phyloP scores from a whole-genome alignment of 2,888 invertebrate species.

The Megalurothrips usitatus region DNA sequence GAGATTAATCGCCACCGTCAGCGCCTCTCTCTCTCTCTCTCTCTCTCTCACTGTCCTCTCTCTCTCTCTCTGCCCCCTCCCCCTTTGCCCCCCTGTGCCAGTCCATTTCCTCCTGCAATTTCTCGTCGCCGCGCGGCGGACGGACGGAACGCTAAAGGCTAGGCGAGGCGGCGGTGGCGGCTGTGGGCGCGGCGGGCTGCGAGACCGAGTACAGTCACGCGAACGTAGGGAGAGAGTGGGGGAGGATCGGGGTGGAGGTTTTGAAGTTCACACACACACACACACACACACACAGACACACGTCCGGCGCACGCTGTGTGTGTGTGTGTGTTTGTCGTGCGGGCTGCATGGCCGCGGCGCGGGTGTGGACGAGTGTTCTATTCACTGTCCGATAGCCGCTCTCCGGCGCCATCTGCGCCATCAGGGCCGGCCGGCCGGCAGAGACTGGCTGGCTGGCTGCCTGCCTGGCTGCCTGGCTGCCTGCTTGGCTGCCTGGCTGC shows the following conservation, averaged over 20 bases:
- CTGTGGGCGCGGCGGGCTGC: not conserved
- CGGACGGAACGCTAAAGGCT: not conserved
- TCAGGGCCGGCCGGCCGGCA: no score
- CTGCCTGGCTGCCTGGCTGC: no score
- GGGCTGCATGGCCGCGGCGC: no score
- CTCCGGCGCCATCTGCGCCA: no score
- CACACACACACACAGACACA: not conserved
- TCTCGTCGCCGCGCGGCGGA: not conserved
- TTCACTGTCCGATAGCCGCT: no score
- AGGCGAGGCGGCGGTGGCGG: not conserved
- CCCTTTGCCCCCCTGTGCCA: not conserved
- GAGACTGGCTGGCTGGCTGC: no score
- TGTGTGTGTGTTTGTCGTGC: not conserved
- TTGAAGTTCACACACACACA: no score
- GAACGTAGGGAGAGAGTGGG: not conserved
- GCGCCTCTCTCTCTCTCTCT: not conserved
- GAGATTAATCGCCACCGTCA: constrained; percentile 20
- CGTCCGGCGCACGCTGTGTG: not conserved
- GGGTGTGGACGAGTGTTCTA: no score
- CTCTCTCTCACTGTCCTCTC: no score
- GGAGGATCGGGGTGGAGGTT: not conserved
- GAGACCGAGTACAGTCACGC: not conserved
- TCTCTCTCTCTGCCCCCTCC: no score
- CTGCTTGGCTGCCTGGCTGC: no score
- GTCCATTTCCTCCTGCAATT: constrained; percentile 14